These are phyloP conservation scores for Vanacampus margaritifer DNA, from an alignment of 2,113 vertebrate species.

Conservation along the genomic window DNA sequence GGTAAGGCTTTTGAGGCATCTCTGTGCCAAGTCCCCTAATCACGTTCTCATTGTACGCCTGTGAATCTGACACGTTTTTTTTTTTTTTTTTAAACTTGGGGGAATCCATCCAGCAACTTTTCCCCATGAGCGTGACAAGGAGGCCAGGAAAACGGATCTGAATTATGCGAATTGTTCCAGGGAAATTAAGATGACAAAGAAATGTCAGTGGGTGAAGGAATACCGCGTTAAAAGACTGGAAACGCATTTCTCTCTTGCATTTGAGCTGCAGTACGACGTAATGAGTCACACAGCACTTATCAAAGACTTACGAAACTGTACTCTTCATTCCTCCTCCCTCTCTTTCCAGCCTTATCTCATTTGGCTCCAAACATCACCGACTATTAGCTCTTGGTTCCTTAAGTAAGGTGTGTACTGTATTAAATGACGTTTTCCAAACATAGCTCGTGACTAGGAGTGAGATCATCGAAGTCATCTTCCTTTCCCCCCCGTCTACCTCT, in stretches of 20 bases:
- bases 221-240: conserved; percentile 37
- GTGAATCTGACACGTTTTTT: conserved; percentile 54
- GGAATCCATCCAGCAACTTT: conserved; percentile 52
- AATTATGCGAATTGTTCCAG: conserved; percentile 61
- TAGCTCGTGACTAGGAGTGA: conserved; percentile 23
- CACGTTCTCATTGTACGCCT: conserved; percentile 64
- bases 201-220: conserved; percentile 20
- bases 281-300: conserved; percentile 49
- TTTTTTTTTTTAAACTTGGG: conserved; percentile 44
- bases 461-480: conserved; percentile 20
- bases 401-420: conserved; percentile 38
- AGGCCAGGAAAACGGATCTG: conserved; percentile 31
- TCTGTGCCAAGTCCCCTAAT: conserved; percentile 66
- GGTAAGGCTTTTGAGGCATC: conserved; percentile 71
- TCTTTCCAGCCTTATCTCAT: conserved; percentile 19
- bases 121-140: conserved; percentile 59
- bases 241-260: conserved; percentile 49
- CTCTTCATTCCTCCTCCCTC: conserved; percentile 27
- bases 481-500: not conserved
- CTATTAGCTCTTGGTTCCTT: conserved; percentile 37
- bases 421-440: conserved; percentile 15
- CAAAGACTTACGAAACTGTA: conserved; percentile 49
- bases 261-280: conserved; percentile 50
- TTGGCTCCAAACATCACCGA: conserved; percentile 40
- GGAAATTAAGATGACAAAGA: conserved; percentile 61